phyloP scores from a whole-genome alignment of 2,113 vertebrate genomes.

The Herpailurus yagouaroundi region DNA sequence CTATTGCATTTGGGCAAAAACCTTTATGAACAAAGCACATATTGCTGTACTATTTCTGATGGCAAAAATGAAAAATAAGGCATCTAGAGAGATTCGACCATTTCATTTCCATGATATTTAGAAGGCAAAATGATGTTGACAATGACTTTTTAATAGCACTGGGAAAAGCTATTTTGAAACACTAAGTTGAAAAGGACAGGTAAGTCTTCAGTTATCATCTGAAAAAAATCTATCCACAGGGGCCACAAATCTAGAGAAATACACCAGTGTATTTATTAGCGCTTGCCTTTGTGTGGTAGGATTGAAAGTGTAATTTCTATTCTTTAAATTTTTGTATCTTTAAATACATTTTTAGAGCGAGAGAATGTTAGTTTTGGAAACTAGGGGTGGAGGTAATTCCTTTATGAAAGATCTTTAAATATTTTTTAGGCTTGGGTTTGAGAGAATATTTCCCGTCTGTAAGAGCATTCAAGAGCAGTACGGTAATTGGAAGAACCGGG shows the following conservation, averaged over 20 bases:
- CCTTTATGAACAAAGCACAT: background rate
- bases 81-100: background rate
- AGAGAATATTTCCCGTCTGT: background rate
- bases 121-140: background rate
- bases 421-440: background rate
- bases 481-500: background rate
- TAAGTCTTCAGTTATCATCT: background rate
- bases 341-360: background rate
- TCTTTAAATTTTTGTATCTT: background rate
- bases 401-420: background rate
- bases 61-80: background rate
- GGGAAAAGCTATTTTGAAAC: background rate
- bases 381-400: background rate
- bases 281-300: background rate
- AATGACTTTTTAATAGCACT: background rate
- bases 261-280: no score
- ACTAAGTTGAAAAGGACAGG: background rate
- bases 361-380: background rate
- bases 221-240: background rate
- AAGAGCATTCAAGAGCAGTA: no score
- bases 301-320: rapidly evolving
- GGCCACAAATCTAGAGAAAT: background rate
- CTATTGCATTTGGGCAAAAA: background rate
- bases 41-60: background rate
- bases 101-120: background rate